Conservation (phyloP, 1,140 invertebrate genomes). For the Gryon sp. region DNA sequence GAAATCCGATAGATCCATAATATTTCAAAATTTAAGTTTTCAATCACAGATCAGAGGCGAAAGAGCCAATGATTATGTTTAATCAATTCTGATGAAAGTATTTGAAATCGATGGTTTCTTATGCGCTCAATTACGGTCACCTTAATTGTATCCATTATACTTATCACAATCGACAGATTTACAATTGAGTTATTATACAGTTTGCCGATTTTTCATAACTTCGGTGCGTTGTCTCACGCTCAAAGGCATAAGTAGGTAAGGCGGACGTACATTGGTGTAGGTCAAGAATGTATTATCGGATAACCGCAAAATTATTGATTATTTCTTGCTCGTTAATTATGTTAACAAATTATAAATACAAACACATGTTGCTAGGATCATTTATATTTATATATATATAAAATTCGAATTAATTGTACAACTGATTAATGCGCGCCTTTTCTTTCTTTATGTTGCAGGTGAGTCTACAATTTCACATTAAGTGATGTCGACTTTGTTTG, state of each 20-base stretch:
- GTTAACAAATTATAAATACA: conserved; percentile 21
- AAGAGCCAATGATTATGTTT: too few species aligned
- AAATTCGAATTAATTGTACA: background rate
- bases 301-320: conserved; percentile 49
- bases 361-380: background rate
- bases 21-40: too few species aligned
- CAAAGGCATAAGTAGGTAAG: conserved; percentile 56
- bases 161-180: conserved; percentile 15
- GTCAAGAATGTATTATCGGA: conserved; percentile 54
- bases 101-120: background rate
- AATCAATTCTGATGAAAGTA: too few species aligned
- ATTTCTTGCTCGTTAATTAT: conserved; percentile 37
- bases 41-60: too few species aligned
- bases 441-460: conserved; percentile 39
- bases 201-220: conserved; percentile 44
- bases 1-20: too few species aligned
- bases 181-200: conserved; percentile 18
- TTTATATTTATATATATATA: conserved; percentile 4
- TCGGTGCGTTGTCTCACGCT: conserved; percentile 48
- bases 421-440: conserved; percentile 10
- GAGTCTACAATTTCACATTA: conserved; percentile 19
- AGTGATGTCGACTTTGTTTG: too few species aligned
- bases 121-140: background rate
- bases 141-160: background rate
- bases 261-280: conserved; percentile 52